phyloP scores from a whole-genome alignment of 2,797 vertebrate species.

The Phyllotis vaccarum region DNA sequence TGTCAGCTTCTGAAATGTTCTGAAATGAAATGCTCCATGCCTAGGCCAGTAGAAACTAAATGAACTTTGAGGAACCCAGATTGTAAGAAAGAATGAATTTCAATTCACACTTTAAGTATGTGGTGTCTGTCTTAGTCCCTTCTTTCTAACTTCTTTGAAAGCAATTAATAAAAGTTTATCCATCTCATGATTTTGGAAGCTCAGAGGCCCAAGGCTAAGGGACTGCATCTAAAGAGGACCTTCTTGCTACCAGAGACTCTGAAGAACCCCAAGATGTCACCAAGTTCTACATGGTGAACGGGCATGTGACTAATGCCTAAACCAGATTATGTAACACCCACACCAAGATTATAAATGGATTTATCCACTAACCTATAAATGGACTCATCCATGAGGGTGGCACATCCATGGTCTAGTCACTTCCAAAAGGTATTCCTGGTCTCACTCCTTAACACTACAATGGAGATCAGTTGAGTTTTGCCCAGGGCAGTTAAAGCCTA shows the following conservation, averaged over 20 bases:
- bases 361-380: not conserved
- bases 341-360: not conserved
- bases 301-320: not conserved
- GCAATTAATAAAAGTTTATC: not conserved
- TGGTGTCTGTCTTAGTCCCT: not conserved
- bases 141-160: not conserved
- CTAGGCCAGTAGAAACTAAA: conserved; percentile 8
- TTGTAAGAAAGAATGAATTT: conserved; percentile 28
- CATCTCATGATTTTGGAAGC: not conserved
- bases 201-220: not conserved
- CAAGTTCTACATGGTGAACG: not conserved
- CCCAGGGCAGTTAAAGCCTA: not conserved
- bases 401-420: no score
- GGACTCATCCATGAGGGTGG: not conserved
- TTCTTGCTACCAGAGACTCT: not conserved
- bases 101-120: not conserved
- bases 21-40: conserved; percentile 17
- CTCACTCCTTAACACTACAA: not conserved
- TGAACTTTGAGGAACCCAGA: conserved; percentile 30
- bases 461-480: not conserved
- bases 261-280: not conserved
- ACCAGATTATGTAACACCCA: not conserved
- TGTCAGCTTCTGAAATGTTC: conserved; percentile 38
- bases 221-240: not conserved
- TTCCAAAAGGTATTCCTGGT: not conserved